Evolutionary conservation across 2,113 vertebrate species (phyloP).

Genomic region (Macaca nemestrina): DNA sequence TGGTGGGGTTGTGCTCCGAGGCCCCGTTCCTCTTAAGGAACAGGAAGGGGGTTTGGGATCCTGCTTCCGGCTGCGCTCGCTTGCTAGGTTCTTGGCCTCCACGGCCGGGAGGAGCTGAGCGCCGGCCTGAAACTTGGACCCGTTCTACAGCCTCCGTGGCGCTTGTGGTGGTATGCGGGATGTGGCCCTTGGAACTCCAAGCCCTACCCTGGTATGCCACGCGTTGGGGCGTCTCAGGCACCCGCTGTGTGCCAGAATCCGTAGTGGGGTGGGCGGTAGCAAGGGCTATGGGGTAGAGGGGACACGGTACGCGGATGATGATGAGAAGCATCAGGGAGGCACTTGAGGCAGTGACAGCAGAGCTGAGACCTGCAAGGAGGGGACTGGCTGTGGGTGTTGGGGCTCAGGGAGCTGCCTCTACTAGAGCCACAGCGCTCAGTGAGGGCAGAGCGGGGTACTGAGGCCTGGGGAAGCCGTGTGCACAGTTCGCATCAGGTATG

Average conservation of each 20-base stretch:
- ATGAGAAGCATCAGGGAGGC: neutral
- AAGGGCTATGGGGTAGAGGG: accelerated
- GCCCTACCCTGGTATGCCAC: neutral
- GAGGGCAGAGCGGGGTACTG: no score
- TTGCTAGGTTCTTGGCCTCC: neutral
- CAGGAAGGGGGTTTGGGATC: neutral
- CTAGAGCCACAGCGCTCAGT: no score
- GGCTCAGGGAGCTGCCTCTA: no score
- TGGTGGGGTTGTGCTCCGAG: neutral
- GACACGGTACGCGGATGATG: neutral
- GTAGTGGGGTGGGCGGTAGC: no score
- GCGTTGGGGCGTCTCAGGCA: no score
- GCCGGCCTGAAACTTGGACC: accelerated
- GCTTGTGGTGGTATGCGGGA: neutral
- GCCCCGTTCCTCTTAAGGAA: neutral
- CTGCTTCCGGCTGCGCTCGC: accelerated
- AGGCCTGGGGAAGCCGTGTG: no score
- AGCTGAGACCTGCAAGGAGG: no score
- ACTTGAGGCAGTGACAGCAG: neutral
- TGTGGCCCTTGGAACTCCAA: neutral
- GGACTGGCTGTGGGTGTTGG: neutral
- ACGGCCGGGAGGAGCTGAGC: neutral
- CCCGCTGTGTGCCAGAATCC: neutral
- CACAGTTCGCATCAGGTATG: no score
- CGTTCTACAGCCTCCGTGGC: accelerated